A percentile compares a stretch with the other conserved stretches of the same genome.
Evolutionary conservation across 2,113 vertebrate genomes (phyloP).

Genomic region (Callospermophilus lateralis): DNA sequence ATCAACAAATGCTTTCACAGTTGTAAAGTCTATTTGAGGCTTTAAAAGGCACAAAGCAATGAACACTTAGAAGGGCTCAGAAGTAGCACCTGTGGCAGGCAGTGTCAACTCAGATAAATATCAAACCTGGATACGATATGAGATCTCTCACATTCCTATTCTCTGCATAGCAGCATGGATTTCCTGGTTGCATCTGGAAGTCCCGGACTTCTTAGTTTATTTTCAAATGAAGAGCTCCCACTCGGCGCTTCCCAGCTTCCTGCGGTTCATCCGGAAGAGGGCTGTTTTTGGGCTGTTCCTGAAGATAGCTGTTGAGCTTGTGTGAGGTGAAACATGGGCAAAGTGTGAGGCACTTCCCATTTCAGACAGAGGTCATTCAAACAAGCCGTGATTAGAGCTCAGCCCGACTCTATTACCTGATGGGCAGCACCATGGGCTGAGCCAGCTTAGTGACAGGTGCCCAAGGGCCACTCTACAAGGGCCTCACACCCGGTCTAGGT

Average conservation of each 20-base stretch:
- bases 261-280: neutral
- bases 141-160: slow-evolving; percentile 29
- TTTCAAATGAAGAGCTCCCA: slow-evolving; percentile 76
- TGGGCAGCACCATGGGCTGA: fast-evolving
- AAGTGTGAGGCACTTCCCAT: neutral
- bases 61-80: slow-evolving; percentile 61
- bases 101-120: slow-evolving; percentile 80
- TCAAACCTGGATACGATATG: slow-evolving; percentile 66
- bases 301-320: neutral
- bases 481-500: neutral
- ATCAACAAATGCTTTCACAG: slow-evolving; percentile 54
- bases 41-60: slow-evolving; percentile 58
- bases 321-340: neutral
- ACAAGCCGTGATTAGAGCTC: neutral
- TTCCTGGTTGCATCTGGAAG: slow-evolving; percentile 84
- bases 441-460: neutral
- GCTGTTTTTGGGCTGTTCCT: neutral
- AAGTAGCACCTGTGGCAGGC: slow-evolving; percentile 73
- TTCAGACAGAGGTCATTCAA: neutral
- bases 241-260: slow-evolving; percentile 68
- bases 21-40: neutral
- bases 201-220: slow-evolving; percentile 81
- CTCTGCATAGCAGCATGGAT: slow-evolving; percentile 65
- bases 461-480: neutral
- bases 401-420: neutral